A percentile compares a stretch with the other conserved stretches of the same genome.
These are phyloP conservation scores for Ectropis crepuscularia DNA, from an alignment of 2,888 invertebrate species.

Conservation along the genomic window DNA sequence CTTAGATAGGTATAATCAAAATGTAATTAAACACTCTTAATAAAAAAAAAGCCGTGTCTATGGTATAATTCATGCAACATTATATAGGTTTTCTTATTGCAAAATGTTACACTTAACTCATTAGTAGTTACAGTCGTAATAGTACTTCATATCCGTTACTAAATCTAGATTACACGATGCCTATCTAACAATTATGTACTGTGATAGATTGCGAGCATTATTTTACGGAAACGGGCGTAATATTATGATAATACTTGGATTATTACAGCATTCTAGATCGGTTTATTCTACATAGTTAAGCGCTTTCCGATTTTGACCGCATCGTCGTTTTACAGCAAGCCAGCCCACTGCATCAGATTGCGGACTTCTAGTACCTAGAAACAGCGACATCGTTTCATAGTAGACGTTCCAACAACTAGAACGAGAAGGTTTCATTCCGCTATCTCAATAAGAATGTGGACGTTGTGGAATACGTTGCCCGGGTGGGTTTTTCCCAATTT, in stretches of 20 bases:
- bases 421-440: too few relatives aligned
- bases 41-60: neutral
- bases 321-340: too few relatives aligned
- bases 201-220: slow-evolving; percentile 19
- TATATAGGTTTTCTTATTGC: neutral
- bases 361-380: too few relatives aligned
- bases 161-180: slow-evolving; percentile 11
- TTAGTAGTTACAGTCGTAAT: neutral
- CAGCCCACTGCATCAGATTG: too few relatives aligned
- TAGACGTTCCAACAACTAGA: too few relatives aligned
- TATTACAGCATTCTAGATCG: neutral
- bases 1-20: slow-evolving; percentile 6
- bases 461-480: too few relatives aligned
- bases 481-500: too few relatives aligned
- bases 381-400: too few relatives aligned
- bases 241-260: slow-evolving; percentile 6
- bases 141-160: neutral
- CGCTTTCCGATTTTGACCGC: too few relatives aligned
- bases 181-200: slow-evolving; percentile 16
- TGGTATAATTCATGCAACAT: neutral
- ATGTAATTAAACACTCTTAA: slow-evolving; percentile 14
- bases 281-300: too few relatives aligned
- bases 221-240: slow-evolving; percentile 15
- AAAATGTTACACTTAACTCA: neutral
- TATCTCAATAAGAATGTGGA: too few relatives aligned